A percentile compares a stretch with the other conserved stretches of the same genome.
These are phyloP conservation scores for Drosophila infuscata DNA, from an alignment of 2,888 invertebrate species.

Conservation along the genomic window DNA sequence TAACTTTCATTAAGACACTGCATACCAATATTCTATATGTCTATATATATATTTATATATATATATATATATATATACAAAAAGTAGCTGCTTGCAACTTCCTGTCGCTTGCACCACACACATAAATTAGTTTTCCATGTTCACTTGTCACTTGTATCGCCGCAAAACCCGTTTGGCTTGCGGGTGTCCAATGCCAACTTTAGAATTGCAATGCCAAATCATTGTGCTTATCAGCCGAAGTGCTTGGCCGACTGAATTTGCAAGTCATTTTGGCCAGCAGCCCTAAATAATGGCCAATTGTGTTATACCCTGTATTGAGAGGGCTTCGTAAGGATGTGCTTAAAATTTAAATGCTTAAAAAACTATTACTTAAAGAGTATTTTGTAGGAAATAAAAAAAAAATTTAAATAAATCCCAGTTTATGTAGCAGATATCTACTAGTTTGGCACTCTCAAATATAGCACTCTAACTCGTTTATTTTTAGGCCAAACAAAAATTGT, in stretches of 20 bases:
- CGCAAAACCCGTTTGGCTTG: slow-evolving; percentile 55
- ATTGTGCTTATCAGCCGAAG: slow-evolving; percentile 60
- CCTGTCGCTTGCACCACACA: slow-evolving; percentile 71
- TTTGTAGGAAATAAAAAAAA: not conserved
- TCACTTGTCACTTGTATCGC: slow-evolving; percentile 83
- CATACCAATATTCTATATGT: slow-evolving; percentile 8
- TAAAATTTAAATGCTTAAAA: not conserved
- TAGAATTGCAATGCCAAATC: slow-evolving; percentile 36
- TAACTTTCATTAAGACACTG: slow-evolving; percentile 49
- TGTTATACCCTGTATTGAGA: not conserved
- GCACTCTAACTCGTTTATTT: not conserved
- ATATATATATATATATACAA: not conserved
- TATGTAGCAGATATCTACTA: not conserved
- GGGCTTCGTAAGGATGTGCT: not conserved
- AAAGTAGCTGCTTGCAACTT: slow-evolving; percentile 34
- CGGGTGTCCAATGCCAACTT: slow-evolving; percentile 64
- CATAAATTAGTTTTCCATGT: slow-evolving; percentile 85
- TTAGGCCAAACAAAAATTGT: not conserved
- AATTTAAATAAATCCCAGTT: not conserved
- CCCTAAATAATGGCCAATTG: slow-evolving; percentile 55
- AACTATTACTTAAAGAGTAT: not conserved
- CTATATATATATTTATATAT: not conserved
- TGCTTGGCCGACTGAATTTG: slow-evolving; percentile 43
- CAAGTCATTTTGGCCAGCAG: slow-evolving; percentile 60
- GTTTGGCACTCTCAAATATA: not conserved